Evolutionary conservation across 2,113 vertebrate genomes (phyloP), one percentile per base, ranked within the genome.

Genomic region (Himantopus leucocephalus): DNA sequence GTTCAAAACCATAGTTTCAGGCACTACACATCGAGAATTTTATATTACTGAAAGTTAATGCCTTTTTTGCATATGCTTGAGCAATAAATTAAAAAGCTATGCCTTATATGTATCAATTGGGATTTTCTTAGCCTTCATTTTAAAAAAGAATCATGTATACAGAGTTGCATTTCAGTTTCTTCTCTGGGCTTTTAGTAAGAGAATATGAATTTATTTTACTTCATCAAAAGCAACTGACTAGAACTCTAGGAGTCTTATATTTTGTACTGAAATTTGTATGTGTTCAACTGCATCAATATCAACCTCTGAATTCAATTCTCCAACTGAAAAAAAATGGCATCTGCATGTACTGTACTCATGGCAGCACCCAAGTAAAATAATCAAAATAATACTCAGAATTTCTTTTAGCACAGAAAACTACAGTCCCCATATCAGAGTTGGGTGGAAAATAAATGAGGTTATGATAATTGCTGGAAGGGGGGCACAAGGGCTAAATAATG

Each of bases 31-130:
- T 59, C 0, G 0, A 92, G 90, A 90, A 95, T 96, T 96, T 96
- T 92, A 75, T 68, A 88, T 84, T 97, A 93, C 77, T 91, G 89
- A 95, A 95, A 97, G 95, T 96, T 96, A 96, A 96, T 95, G 87
- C n/a, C 66, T 94, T 95, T 94, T 95, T 94, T 96, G 87, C 92
- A 97, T 96, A 95, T 89, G 77, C 76, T 94, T 95, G 63, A 93
- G 82, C 58, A 90, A 95, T 93, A 96, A 96, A 95, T 97, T 97
- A 92, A 94, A 97, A 94, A 96, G 70, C 82, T 88, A 68, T 67
- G 52, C 73, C 82, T 95, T 90, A 78, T 30, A 92, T 67, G 34
- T 59, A 95, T 94, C 91, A 94, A 75, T 58, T 83, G 95, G 95
- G 89, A 96, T 90, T 96, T 96, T 94, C 95, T 90, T 91, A 95